phyloP scores from a whole-genome alignment of 1,140 invertebrate genomes.

The Fopius arisanus region DNA sequence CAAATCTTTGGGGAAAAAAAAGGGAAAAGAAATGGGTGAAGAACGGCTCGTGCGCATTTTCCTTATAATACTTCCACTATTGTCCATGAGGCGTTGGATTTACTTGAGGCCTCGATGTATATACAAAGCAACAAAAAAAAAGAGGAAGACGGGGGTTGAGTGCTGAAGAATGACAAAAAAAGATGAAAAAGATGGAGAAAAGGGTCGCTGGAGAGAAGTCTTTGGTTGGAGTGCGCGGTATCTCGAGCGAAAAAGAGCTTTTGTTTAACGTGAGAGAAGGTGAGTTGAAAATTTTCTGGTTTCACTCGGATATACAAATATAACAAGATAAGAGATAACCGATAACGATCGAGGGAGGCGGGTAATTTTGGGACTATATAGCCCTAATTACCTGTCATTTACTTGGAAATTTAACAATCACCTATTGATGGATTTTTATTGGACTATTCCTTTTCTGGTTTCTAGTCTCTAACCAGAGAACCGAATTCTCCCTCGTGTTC shows the following conservation, averaged over 20 bases:
- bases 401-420: no score
- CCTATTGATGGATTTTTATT: no score
- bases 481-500: neutral
- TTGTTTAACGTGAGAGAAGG: conserved; percentile 26
- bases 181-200: conserved; percentile 4
- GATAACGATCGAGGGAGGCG: no score
- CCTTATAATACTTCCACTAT: neutral
- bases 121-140: neutral
- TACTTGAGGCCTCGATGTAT: neutral
- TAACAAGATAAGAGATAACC: neutral
- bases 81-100: neutral
- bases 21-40: no score
- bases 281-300: neutral
- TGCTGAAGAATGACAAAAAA: conserved; percentile 7
- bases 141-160: neutral
- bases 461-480: no score
- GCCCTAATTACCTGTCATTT: no score
- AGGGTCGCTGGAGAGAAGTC: conserved; percentile 1
- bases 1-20: no score
- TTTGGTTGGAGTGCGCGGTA: conserved; percentile 7
- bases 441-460: no score
- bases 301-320: neutral
- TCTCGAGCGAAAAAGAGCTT: conserved; percentile 26
- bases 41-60: neutral
- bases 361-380: no score